Evolutionary conservation across 2,797 vertebrate genomes (phyloP).

Genomic region (Rhynchonycteris naso): DNA sequence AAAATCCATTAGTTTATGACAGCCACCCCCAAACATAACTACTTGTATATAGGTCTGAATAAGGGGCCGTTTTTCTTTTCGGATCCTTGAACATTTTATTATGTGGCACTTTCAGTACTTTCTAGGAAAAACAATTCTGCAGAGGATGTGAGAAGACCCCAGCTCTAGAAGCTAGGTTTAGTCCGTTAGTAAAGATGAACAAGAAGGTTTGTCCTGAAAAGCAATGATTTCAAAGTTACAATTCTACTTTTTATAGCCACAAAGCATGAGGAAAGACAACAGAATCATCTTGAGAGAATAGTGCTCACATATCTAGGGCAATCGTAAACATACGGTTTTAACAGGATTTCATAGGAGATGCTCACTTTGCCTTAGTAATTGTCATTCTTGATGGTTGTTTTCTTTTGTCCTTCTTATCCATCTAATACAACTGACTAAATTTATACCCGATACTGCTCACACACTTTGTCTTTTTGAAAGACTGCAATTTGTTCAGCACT

Average conservation of each 20-base stretch:
- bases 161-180: neutral
- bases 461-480: neutral
- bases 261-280: neutral
- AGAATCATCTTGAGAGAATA: neutral
- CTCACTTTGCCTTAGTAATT: neutral
- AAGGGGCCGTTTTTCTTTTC: neutral
- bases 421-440: neutral
- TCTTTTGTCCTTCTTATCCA: neutral
- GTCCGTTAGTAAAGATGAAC: neutral
- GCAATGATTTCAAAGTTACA: neutral
- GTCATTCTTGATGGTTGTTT: neutral
- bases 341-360: neutral
- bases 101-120: neutral
- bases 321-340: neutral
- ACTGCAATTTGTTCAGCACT: neutral
- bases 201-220: neutral
- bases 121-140: neutral
- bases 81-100: slow-evolving; percentile 12
- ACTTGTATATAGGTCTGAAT: neutral
- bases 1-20: neutral
- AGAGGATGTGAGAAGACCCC: neutral
- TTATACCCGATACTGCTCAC: neutral
- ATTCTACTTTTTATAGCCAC: neutral
- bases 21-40: neutral
- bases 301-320: neutral